Evolutionary conservation across 2,888 invertebrate species (phyloP), one percentile per base, ranked within the genome.

Genomic region (Hedychridium roseum): DNA sequence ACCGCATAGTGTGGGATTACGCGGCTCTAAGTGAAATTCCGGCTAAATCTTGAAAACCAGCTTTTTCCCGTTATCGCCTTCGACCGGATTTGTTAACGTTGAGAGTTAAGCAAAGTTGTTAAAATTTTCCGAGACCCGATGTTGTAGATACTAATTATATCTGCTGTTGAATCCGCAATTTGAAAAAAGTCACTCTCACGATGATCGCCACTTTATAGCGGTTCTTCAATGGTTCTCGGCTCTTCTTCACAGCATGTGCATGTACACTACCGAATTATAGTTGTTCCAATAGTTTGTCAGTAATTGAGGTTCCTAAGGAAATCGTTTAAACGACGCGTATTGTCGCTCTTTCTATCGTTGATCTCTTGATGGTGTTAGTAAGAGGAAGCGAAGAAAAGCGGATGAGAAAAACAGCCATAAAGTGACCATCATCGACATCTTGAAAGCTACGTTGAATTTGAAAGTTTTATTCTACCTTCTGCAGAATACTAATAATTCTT

Each of bases 401-500:
- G 28, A 36, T 41, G 28, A 47, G 31, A 30, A 35, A 48, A 43
- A 43, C n/a, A 43, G 30, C 44, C 31, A 27, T 49, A 31, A 43
- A 58, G 58, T 49, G 54, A 27, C 37, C 39, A 51, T 46, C 18
- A 41, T 32, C 5, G 14, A 21, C 55, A 60, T 55, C 63, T n/a
- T 52, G 60, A 65, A 63, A 63, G 61, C 57, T 61, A 63, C 64
- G 43, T 57, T 40, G 41, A 50, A 64, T 59, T 65, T 58, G 39
- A 53, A 70, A 60, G 53, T 51, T 54, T 61, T 55, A 60, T 55
- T 66, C 60, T 62, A 64, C 48, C 41, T 28, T 61, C 47, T 56
- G 59, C 56, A 60, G 61, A 63, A 67, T 68, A 68, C 64, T 70
- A 71, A 57, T 57, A 57, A 54, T 66, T 61, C 52, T 66, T 55